These are phyloP conservation scores for Charina bottae DNA, from an alignment of 2,113 vertebrate species.

Conservation along the genomic window DNA sequence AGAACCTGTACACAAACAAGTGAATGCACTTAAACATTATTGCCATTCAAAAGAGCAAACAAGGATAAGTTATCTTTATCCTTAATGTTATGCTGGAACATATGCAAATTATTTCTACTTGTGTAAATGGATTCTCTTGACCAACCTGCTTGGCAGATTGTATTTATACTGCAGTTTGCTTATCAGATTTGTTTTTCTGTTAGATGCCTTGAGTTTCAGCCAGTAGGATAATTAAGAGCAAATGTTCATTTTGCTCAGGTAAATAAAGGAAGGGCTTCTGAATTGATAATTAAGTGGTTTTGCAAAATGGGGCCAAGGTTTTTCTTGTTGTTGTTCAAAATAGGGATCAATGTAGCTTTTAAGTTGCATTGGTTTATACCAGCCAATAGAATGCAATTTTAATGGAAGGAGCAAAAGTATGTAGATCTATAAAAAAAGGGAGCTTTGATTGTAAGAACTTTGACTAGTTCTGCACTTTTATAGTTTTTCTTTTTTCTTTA, in stretches of 20 bases:
- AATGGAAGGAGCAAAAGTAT: conserved; percentile 42
- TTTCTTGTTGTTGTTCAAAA: conserved; percentile 45
- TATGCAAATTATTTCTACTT: fast-evolving
- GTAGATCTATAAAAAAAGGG: background rate
- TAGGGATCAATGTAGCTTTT: conserved; percentile 42
- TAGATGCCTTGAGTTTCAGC: conserved; percentile 52
- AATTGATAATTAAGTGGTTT: conserved; percentile 66
- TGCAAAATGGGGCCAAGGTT: conserved; percentile 47
- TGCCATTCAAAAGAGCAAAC: background rate
- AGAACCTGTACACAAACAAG: background rate
- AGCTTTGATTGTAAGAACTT: background rate
- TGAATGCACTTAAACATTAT: background rate
- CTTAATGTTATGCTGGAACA: background rate
- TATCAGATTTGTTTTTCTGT: conserved; percentile 18
- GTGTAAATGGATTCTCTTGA: conserved; percentile 18
- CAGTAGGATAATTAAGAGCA: conserved; percentile 67
- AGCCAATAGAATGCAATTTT: conserved; percentile 49
- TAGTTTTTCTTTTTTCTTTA: no score
- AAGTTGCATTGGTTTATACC: conserved; percentile 51
- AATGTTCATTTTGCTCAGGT: conserved; percentile 61
- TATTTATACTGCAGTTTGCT: conserved; percentile 49
- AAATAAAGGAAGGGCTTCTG: conserved; percentile 33
- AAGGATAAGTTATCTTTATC: background rate
- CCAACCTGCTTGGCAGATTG: conserved; percentile 43
- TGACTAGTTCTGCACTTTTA: no score